A percentile compares a stretch with the other conserved stretches of the same genome.
Conservation (phyloP, 2,797 vertebrate genomes). For the Octomys mimax region DNA sequence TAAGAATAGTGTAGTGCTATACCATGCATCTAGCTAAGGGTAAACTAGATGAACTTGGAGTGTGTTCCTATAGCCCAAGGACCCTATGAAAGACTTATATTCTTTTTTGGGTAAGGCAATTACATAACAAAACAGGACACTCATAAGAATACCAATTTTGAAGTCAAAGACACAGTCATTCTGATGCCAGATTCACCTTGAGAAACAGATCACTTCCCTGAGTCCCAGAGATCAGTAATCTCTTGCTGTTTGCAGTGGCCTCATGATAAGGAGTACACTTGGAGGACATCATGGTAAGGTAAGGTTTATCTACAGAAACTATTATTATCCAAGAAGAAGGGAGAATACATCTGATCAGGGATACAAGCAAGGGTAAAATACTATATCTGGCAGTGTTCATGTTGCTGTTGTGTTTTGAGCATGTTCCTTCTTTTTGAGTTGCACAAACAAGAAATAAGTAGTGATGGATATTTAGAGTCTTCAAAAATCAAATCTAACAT, state of each 20-base stretch:
- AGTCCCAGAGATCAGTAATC: neutral
- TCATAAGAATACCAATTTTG: neutral
- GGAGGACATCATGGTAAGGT: neutral
- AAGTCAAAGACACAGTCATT: slow-evolving; percentile 53
- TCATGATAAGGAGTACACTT: neutral
- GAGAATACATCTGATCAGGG: neutral
- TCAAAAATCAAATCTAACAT: slow-evolving; percentile 67
- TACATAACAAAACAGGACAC: neutral
- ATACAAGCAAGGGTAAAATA: neutral
- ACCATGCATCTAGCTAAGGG: neutral
- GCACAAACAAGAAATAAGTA: slow-evolving; percentile 48
- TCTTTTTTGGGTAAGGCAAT: neutral
- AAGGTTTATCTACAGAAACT: slow-evolving; percentile 11
- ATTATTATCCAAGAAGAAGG: slow-evolving; percentile 11
- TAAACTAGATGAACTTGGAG: neutral
- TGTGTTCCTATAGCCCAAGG: neutral
- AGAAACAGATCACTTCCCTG: slow-evolving; percentile 36
- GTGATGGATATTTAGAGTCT: neutral
- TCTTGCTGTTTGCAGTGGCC: neutral
- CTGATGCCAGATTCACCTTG: slow-evolving; percentile 53
- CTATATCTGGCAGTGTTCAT: neutral
- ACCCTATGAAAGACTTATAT: neutral
- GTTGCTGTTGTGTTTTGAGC: neutral
- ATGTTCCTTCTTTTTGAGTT: neutral
- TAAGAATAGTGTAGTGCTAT: neutral